A percentile compares a stretch with the other conserved stretches of the same genome.
Evolutionary conservation across 2,113 vertebrate species (phyloP).

Genomic region (Orthonyx spaldingii): DNA sequence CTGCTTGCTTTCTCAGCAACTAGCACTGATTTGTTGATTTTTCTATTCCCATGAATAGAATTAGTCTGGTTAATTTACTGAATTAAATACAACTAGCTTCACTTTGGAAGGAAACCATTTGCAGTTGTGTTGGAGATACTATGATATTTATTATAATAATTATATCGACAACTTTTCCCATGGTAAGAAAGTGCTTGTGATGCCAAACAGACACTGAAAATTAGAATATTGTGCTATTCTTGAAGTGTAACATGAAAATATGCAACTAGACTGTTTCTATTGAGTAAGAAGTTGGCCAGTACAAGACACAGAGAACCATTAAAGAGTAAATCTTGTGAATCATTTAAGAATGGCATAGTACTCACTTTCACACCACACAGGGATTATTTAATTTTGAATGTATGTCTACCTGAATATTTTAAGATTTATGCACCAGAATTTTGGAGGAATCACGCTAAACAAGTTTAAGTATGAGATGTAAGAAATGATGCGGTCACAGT

Average conservation of each 20-base stretch:
- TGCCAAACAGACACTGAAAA: neutral
- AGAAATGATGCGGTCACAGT: neutral
- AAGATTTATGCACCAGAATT: neutral
- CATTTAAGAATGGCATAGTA: neutral
- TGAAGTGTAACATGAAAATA: neutral
- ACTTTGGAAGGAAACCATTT: neutral
- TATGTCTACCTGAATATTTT: neutral
- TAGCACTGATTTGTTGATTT: neutral
- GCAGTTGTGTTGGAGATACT: neutral
- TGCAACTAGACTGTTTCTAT: neutral
- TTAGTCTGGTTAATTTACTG: neutral
- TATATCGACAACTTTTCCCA: neutral
- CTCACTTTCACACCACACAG: neutral
- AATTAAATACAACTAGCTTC: neutral
- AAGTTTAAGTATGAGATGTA: neutral
- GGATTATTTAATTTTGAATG: neutral
- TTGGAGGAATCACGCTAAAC: neutral
- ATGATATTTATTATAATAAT: neutral
- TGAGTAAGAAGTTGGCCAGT: neutral
- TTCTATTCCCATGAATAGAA: neutral
- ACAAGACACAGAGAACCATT: neutral
- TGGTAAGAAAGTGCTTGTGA: neutral
- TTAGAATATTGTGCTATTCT: neutral
- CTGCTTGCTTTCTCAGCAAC: neutral
- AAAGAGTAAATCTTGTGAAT: neutral